Evolutionary conservation across 2,113 vertebrate species (phyloP), one percentile per base, ranked within the genome.

Genomic region (Rhinichthys klamathensis): DNA sequence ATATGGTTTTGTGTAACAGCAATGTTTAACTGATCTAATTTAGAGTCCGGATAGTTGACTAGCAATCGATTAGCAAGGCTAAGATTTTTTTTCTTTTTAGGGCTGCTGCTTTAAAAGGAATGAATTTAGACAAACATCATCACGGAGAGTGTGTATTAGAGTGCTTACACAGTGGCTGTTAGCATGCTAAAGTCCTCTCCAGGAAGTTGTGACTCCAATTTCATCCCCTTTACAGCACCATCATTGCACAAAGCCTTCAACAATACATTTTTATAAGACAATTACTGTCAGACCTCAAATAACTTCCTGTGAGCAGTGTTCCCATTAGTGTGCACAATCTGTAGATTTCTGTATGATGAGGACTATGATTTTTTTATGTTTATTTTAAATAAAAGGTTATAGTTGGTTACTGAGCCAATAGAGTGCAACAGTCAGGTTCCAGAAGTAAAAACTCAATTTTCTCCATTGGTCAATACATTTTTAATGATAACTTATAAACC

Each of bases 161-260:
- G 12, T 27, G 67, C n/a, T 69, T 6, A 49, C 38, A 69, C 38
- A 69, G 63, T 72, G 41, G 11, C 41, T 49, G 72, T 74, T 74
- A 35, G 60, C 16, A 18, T 1, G 49, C 74, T 77, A 56, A 77
- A 54, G 35, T 35, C 74, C 25, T 56, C 51, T 56, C 18, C 51
- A 32, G 74, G 74, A 77, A 56, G 74, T 56, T 56, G 49, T 35
- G 30, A 77, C 74, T 54, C 15, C 21, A 51, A 77, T 56, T 77
- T 77, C 30, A 77, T 56, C 6, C 41, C 41, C 30, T 74, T 74
- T 74, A 74, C n/a, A 16, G 41, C 72, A 56, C 18, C 25, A 56
- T 74, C 41, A 74, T 49, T 46, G 70, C 70, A 46, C 6, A 15
- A 46, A 74, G 38, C 12, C 49, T 77, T 77, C 18, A 21, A 21